phyloP scores from a whole-genome alignment of 2,797 vertebrate genomes.

The Argyrosomus regius region DNA sequence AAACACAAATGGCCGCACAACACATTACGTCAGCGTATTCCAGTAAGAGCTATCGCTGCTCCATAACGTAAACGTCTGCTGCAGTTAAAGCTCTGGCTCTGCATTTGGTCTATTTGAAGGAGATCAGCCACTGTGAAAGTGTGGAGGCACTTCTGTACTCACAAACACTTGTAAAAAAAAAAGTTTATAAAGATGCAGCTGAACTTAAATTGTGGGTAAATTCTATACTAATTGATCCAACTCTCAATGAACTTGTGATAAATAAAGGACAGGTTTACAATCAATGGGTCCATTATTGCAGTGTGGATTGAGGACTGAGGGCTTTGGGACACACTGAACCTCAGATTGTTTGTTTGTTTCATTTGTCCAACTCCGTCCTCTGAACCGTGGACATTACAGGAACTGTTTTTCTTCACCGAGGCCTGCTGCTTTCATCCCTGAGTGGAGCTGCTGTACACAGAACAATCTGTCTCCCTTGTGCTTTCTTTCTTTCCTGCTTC shows the following conservation, averaged over 20 bases:
- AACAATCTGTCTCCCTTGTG: constrained; percentile 12
- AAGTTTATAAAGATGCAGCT: constrained; percentile 21
- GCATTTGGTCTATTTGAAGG: constrained; percentile 29
- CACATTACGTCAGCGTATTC: constrained; percentile 36
- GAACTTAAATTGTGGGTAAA: neutral
- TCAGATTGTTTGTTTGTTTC: constrained; percentile 38
- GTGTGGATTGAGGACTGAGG: neutral
- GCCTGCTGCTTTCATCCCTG: constrained; percentile 40
- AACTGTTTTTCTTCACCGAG: constrained; percentile 25
- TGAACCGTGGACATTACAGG: constrained; percentile 29
- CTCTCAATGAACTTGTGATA: neutral
- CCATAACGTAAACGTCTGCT: constrained; percentile 34
- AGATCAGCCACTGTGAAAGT: constrained; percentile 20
- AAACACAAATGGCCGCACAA: constrained; percentile 26
- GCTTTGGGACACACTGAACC: constrained; percentile 11
- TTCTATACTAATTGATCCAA: neutral
- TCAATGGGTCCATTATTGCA: neutral
- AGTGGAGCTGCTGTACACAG: constrained; percentile 34
- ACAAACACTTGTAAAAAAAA: neutral
- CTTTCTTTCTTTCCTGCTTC: neutral
- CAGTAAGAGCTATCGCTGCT: constrained; percentile 35
- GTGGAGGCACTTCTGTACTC: neutral
- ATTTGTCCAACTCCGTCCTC: constrained; percentile 23
- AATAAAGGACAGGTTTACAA: neutral
- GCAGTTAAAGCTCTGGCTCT: constrained; percentile 26